Evolutionary conservation across 2,113 vertebrate genomes (phyloP), one percentile per base, ranked within the genome.

Genomic region (Aegotheles bennettii): DNA sequence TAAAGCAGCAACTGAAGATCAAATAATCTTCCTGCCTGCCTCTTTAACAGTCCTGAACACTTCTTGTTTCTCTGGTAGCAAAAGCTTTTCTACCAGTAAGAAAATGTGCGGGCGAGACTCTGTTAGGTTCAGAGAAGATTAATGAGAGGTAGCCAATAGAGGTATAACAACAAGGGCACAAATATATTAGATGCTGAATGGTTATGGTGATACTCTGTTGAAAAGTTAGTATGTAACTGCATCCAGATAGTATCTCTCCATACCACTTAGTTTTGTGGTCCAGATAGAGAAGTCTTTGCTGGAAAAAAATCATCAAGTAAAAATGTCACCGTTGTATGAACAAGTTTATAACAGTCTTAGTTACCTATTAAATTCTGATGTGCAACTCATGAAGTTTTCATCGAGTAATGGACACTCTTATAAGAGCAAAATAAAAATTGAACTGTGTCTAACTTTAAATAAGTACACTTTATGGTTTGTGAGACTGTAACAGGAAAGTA

Each of bases 311-410:
- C 1, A 29, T 47, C 11, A 59, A 42, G n/a, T 78, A 24, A 48
- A 60, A 69, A 40, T 2, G 1, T 48, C 8, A 43, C 12, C 9
- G 36, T 40, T 57, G 2, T 24, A 35, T 60, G 18, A 74, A 43
- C 18, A 16, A 67, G 10, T 50, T 54, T 68, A 9, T 50, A 36
- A 35, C 4, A 33, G 8, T 61, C 69, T 67, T 84, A 45, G 42
- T 23, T 50, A 29, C 26, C 11, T 68, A 8, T 78, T 59, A 50
- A 85, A 56, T 86, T 89, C 35, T 75, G 26, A 26, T 48, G 4
- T 3, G 5, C 47, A 43, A 4, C 5, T 54, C 42, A 2, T 0
- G 0, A 45, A 70, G 29, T 63, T 57, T 80, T 89, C 21, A 6
- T 60, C 6, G 15, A 84, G 21, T 35, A 31, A 74, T 19, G 6